Base-by-base conservation (phyloP, 2,888 invertebrate species). In the Chloromyia formosa region DNA sequence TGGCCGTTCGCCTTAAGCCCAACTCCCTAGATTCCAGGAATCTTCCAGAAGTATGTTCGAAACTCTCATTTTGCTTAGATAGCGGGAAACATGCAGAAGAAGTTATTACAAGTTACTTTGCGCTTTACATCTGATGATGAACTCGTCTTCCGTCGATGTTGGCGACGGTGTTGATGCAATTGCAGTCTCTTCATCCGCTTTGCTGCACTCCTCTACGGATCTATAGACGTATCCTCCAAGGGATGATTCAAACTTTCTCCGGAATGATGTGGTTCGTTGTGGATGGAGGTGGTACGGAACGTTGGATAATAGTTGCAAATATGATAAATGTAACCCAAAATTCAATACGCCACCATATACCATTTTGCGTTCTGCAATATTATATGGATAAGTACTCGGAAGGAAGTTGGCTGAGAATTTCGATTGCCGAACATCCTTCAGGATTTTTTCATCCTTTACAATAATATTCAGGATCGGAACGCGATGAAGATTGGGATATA, bases 51-150 rank as follows among this genome's bases (percentile, higher is more conserved):
- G 12, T 22, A 45, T 66, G 49, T 23, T 49, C 49, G 35, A 66
- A 49, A 66, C 49, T 64, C 42, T 49, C 35, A 22, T 20, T 66
- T 66, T 22, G 45, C 66, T 22, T 49, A 66, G 66, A 66, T 66
- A 49, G 66, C 45, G 66, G 49, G 14, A 49, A 49, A 66, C 45
- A 66, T 66, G 66, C 66, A 66, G 66, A 49, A 22, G 49, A 66
- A 66, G 66, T 66, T 66, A 45, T 66, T 66, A 45, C 66, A 66
- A 66, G 66, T 66, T 66, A 66, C 66, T 66, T 66, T 66, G 35
- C 66, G 49, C 66, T 66, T 66, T 66, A 66, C 45, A 45, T 66
- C 66, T 66, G 66, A 66, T 66, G 66, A 66, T 66, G 66, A 66
- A 66, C 66, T 66, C 64, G 40, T 45, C 20, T 49, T 2, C 49